These are phyloP conservation scores for Rhabditophanes sp. DNA, from an alignment of 2,888 invertebrate species.

Conservation along the genomic window DNA sequence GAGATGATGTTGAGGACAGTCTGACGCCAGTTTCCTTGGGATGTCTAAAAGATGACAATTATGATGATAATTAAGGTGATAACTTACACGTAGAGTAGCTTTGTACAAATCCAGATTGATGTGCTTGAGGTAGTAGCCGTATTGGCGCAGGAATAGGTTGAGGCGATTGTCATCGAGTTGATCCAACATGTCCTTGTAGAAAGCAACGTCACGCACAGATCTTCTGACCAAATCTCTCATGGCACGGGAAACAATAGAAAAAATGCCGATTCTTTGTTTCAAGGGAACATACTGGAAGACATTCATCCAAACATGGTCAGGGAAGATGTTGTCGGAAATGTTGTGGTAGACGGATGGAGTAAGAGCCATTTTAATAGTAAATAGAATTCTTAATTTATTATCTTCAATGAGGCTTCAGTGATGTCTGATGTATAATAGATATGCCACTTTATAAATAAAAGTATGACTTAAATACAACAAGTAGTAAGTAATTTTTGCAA, in stretches of 20 bases:
- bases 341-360: no score
- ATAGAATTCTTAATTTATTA: no score
- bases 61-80: neutral
- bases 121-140: constrained; percentile 14
- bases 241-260: constrained; percentile 1
- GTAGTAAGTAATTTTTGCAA: no score
- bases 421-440: no score
- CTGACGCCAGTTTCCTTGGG: constrained; percentile 28
- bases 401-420: no score
- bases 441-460: no score
- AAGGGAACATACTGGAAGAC: constrained; percentile 1
- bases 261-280: constrained; percentile 2
- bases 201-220: constrained; percentile 13
- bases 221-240: constrained; percentile 9
- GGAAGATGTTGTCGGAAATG: no score
- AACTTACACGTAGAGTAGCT: constrained; percentile 10
- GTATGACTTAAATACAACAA: no score
- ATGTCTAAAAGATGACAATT: constrained; percentile 11
- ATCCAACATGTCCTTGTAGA: constrained; percentile 8
- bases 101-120: constrained; percentile 25
- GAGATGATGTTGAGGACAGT: constrained; percentile 13
- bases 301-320: constrained; percentile 1
- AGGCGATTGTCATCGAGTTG: constrained; percentile 7
- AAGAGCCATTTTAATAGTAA: no score
- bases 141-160: constrained; percentile 14